Conservation (phyloP, 1,140 invertebrate genomes). For the Pollicipes pollicipes region DNA sequence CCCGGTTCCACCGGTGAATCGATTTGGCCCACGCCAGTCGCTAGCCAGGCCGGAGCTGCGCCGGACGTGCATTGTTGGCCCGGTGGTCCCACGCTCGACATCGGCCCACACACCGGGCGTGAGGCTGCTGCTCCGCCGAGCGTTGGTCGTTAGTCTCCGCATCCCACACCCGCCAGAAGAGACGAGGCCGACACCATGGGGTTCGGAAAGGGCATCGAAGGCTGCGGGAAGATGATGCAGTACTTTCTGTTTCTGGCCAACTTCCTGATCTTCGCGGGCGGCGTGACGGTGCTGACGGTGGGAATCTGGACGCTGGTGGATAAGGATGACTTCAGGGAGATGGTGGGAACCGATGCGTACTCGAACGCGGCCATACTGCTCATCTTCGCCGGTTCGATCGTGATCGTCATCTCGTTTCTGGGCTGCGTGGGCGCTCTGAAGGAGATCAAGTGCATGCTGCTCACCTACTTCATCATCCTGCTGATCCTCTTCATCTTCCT, state of each 20-base stretch:
- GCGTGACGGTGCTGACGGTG: constrained; percentile 49
- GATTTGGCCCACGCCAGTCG: too few relatives aligned
- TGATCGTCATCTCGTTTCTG: constrained; percentile 22
- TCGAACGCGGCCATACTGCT: constrained; percentile 56
- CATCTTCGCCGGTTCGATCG: constrained; percentile 21
- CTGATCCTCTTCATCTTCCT: constrained; percentile 70
- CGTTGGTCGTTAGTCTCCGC: too few relatives aligned
- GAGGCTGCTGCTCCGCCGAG: too few relatives aligned
- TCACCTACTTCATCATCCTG: constrained; percentile 69
- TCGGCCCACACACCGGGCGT: too few relatives aligned
- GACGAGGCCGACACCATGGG: not conserved
- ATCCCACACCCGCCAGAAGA: too few relatives aligned
- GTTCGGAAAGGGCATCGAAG: constrained; percentile 14
- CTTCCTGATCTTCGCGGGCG: constrained; percentile 45
- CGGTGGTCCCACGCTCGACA: too few relatives aligned
- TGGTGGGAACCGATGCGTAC: constrained; percentile 65
- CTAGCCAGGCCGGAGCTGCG: too few relatives aligned
- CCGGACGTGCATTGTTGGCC: too few relatives aligned
- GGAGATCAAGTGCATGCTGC: constrained; percentile 25
- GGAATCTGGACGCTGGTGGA: constrained; percentile 64
- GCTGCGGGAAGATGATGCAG: constrained; percentile 7
- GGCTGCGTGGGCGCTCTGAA: constrained; percentile 23
- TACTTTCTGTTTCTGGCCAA: not conserved
- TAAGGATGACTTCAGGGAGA: constrained; percentile 57
- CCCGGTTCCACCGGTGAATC: too few relatives aligned